Base-by-base conservation (phyloP, 2,797 vertebrate species). In the Botia kubotai region DNA sequence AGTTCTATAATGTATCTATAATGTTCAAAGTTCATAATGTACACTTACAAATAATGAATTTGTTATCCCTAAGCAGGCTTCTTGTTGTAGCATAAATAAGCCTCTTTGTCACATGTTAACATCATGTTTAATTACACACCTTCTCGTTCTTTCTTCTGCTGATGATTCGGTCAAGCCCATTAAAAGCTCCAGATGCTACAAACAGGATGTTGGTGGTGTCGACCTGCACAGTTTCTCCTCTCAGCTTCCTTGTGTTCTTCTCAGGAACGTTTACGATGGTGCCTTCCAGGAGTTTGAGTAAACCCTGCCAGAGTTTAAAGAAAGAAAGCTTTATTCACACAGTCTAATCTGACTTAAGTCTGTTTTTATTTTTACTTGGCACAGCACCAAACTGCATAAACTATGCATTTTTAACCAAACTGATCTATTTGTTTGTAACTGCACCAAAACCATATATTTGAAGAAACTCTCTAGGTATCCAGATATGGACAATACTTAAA, bases 121-220 rank as follows among this genome's bases (percentile, higher is more conserved):
- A 39, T 36, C 6, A 14, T 23, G 16, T 26, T 29, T 65, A 62
- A 72, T 17, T 79, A 6, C 55, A 68, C 29, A 97, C 98, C 95
- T 99, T 99, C 87, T 99, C 98, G 83, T 99, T 99, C 88, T 99
- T 99, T 83, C 98, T 95, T 88, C 98, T 94, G 94, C 98, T 99
- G 87, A 99, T 99, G 88, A 99, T 98, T 91, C 97, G 94, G 83
- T 99, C 98, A 0, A 99, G 95, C 83, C 98, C 98, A 83, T 98
- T 99, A 86, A 99, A 99, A 82, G 98, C 97, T 86, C 98, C 97
- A 26, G 98, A 99, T 19, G 97, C 96, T 79, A 99, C 97, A 89
- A 99, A 99, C 58, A 99, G 92, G 85, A 99, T 95, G 88, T 99
- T 99, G 63, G 98, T 99, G 72, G 98, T 99, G 90, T 99, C 98